Conservation (phyloP, 2,888 invertebrate species). For the Lucinisca nassula region DNA sequence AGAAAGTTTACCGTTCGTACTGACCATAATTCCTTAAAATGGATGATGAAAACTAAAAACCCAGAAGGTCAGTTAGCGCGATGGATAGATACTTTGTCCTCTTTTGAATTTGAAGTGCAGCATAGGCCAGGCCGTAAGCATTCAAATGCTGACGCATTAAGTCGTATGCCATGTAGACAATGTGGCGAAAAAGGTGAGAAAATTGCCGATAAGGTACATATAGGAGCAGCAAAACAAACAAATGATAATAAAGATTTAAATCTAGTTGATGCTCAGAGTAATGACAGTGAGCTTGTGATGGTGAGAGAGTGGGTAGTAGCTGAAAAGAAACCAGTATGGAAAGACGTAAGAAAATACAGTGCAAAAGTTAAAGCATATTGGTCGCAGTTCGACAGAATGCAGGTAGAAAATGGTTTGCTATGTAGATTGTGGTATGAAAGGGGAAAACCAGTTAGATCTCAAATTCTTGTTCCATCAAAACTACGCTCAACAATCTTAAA, state of each 20-base stretch:
- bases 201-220: neutral
- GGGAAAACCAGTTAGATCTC: too few species aligned
- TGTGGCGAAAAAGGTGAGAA: too few species aligned
- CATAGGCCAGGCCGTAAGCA: slow-evolving; percentile 53
- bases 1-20: slow-evolving; percentile 57
- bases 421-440: too few species aligned
- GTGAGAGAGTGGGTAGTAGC: slow-evolving; percentile 15
- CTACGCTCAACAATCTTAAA: too few species aligned
- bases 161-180: slow-evolving; percentile 12
- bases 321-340: too few species aligned
- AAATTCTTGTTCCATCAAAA: too few species aligned
- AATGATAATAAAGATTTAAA: neutral
- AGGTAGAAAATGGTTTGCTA: too few species aligned
- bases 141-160: slow-evolving; percentile 30
- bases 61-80: slow-evolving; percentile 53
- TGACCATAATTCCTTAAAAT: slow-evolving; percentile 64
- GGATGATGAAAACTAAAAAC: slow-evolving; percentile 57
- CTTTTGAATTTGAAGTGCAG: slow-evolving; percentile 54
- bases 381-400: too few species aligned
- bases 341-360: too few species aligned
- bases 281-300: neutral
- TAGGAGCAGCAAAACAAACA: neutral
- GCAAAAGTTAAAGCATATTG: too few species aligned
- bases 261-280: neutral
- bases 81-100: slow-evolving; percentile 52